phyloP scores from a whole-genome alignment of 2,797 vertebrate species.

The Hapalemur alaotrensis region DNA sequence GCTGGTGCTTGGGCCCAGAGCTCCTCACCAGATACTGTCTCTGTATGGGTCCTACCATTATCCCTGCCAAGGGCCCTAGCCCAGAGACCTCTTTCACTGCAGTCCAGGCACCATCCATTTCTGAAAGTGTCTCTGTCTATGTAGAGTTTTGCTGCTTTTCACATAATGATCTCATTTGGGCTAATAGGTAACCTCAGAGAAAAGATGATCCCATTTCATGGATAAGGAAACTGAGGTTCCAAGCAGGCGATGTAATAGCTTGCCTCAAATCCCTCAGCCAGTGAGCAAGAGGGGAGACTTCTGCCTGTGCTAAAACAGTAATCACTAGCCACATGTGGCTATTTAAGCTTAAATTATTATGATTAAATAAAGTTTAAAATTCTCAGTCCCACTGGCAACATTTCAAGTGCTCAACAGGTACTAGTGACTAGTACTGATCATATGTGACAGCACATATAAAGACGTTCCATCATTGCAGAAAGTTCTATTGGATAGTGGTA shows the following conservation, averaged over 20 bases:
- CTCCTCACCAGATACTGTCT: too few species aligned
- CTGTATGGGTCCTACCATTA: background rate
- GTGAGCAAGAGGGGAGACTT: background rate
- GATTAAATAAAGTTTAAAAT: background rate
- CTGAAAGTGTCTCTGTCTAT: background rate
- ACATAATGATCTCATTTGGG: background rate
- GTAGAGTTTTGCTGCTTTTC: background rate
- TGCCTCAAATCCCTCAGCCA: background rate
- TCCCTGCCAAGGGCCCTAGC: background rate
- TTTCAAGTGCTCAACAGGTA: background rate
- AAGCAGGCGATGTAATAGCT: background rate
- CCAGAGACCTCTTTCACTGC: background rate
- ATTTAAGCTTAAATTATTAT: background rate
- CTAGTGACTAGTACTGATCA: background rate
- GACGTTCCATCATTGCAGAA: background rate
- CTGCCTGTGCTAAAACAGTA: background rate
- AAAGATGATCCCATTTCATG: background rate
- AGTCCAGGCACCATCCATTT: background rate
- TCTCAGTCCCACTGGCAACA: background rate
- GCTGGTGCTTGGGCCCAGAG: background rate
- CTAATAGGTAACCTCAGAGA: background rate
- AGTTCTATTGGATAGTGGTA: background rate
- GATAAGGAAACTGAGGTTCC: background rate
- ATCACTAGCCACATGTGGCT: background rate
- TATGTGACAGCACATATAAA: background rate